Conservation (phyloP, 2,888 invertebrate genomes). For the Rugalucina vietnamica region DNA sequence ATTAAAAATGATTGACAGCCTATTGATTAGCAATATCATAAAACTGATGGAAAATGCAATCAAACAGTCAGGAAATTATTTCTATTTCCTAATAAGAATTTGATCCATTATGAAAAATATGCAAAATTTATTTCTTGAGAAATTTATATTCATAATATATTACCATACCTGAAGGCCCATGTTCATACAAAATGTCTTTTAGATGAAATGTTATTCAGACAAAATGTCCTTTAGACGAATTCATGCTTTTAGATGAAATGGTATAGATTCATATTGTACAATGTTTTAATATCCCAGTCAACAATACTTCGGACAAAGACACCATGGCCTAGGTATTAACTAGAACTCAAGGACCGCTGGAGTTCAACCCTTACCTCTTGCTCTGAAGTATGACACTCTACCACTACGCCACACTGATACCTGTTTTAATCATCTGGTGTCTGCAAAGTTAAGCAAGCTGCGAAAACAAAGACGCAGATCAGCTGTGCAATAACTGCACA, state of each 20-base stretch:
- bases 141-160: background rate
- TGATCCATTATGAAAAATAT: background rate
- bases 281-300: background rate
- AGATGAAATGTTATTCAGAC: background rate
- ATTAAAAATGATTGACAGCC: background rate
- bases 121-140: background rate
- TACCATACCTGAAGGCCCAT: background rate
- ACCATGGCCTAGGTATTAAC: too few species aligned
- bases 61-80: background rate
- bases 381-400: too few species aligned
- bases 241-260: background rate
- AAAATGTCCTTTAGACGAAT: background rate
- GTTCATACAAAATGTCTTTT: background rate
- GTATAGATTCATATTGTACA: background rate
- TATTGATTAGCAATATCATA: conserved; percentile 7
- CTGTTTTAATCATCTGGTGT: too few species aligned
- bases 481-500: too few species aligned
- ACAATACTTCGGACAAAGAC: background rate
- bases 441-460: too few species aligned
- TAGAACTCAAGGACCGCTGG: too few species aligned
- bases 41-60: background rate
- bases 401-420: too few species aligned
- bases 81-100: too few species aligned
- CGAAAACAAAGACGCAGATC: too few species aligned
- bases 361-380: too few species aligned